Conservation (phyloP, 35 echinoderm and acorn worm genomes). For the Heliocidaris erythrogramma region DNA sequence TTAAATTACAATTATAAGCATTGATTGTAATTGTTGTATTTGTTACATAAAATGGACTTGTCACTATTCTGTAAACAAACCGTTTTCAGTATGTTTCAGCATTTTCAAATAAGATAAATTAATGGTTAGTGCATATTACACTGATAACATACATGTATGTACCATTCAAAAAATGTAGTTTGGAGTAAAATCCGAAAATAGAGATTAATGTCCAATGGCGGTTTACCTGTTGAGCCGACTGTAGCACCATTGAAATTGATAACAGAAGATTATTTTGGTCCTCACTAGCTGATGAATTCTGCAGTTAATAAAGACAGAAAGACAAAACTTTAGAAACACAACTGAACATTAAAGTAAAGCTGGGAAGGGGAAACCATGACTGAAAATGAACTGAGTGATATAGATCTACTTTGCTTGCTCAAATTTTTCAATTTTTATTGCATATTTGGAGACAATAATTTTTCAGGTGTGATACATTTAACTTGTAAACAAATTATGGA, state of each 20-base stretch:
- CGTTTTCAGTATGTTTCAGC: too few species aligned
- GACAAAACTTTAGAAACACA: not conserved
- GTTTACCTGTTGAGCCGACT: constrained; percentile 18
- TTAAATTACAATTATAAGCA: too few species aligned
- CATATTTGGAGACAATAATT: not conserved
- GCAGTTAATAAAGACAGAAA: not conserved
- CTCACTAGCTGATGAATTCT: not conserved
- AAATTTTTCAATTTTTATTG: not conserved
- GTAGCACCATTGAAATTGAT: constrained; percentile 8
- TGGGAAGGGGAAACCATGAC: too few species aligned
- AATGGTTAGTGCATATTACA: too few species aligned
- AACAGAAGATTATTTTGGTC: not conserved
- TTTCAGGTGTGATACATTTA: not conserved
- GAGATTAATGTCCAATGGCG: not conserved
- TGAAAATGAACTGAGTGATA: not conserved
- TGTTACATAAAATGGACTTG: too few species aligned
- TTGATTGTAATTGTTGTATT: too few species aligned
- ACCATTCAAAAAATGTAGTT: not conserved
- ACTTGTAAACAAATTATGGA: not conserved
- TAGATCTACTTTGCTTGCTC: not conserved
- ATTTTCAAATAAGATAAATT: too few species aligned
- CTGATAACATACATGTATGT: not conserved
- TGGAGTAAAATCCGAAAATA: not conserved
- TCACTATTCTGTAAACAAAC: too few species aligned
- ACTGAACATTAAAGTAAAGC: too few species aligned